Conservation (phyloP, 64 coral and sea anemone genomes). For the Platygyra sinensis region DNA sequence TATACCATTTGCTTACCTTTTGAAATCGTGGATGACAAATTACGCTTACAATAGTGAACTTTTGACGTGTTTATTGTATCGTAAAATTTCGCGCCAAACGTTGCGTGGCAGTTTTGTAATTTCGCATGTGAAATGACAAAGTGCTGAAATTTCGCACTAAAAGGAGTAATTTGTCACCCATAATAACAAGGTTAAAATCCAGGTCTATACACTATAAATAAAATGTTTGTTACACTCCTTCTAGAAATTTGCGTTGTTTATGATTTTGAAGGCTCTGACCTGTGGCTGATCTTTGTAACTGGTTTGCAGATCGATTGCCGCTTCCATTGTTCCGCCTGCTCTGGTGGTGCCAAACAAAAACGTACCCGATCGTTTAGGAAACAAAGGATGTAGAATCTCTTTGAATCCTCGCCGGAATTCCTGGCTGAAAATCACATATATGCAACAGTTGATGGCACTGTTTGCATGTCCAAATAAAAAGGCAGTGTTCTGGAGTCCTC, state of each 20-base stretch:
- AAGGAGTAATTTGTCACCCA: too few relatives aligned
- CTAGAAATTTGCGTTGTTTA: neutral
- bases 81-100: too few relatives aligned
- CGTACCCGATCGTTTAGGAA: neutral
- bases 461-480: constrained; percentile 47
- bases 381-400: neutral
- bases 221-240: too few relatives aligned
- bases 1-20: too few relatives aligned
- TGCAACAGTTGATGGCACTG: constrained; percentile 57
- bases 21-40: too few relatives aligned
- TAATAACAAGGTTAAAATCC: too few relatives aligned
- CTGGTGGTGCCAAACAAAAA: neutral
- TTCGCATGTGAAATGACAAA: too few relatives aligned
- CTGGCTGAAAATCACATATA: constrained; percentile 67
- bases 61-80: too few relatives aligned
- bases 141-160: too few relatives aligned
- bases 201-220: too few relatives aligned
- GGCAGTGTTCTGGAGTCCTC: neutral
- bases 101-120: too few relatives aligned
- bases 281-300: neutral
- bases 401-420: constrained; percentile 65
- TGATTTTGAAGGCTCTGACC: neutral
- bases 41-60: too few relatives aligned
- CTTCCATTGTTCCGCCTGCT: neutral
- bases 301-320: neutral